Percentiles rank a stretch among this genome's conserved stretches.
Conservation (phyloP, 2,888 invertebrate genomes). For the Parascotia fuliginaria region DNA sequence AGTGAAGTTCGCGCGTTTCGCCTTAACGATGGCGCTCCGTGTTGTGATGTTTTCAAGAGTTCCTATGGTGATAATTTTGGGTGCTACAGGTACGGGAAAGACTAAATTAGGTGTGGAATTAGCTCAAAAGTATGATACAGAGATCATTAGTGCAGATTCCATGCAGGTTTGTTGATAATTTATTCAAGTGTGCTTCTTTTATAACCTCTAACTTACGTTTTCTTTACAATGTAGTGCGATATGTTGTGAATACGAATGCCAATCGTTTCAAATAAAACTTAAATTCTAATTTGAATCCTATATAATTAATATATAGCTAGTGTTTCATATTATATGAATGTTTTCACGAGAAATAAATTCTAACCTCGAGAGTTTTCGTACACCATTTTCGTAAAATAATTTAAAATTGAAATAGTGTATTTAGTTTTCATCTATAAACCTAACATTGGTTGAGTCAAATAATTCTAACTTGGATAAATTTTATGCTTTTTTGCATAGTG, state of each 20-base stretch:
- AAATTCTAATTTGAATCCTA: too few species aligned
- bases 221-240: not conserved
- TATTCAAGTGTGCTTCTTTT: conserved; percentile 13
- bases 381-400: too few species aligned
- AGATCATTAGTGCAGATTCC: conserved; percentile 99
- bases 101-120: conserved; percentile 97
- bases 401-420: too few species aligned
- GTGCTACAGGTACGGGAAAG: conserved; percentile 99
- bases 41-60: conserved; percentile 70
- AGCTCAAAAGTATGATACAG: conserved; percentile 93
- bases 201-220: conserved; percentile 61
- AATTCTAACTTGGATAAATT: too few species aligned
- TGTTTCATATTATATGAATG: too few species aligned
- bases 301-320: too few species aligned
- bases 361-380: too few species aligned
- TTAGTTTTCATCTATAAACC: too few species aligned
- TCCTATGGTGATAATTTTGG: conserved; percentile 95
- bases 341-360: too few species aligned
- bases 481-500: too few species aligned
- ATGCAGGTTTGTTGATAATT: conserved; percentile 93
- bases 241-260: not conserved
- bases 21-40: conserved; percentile 71
- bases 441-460: too few species aligned
- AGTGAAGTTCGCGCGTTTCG: conserved; percentile 74
- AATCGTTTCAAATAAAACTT: not conserved